Percentiles rank a stretch among this genome's conserved stretches.
Conservation (phyloP, 2,113 vertebrate genomes). For the Oncorhynchus nerka region DNA sequence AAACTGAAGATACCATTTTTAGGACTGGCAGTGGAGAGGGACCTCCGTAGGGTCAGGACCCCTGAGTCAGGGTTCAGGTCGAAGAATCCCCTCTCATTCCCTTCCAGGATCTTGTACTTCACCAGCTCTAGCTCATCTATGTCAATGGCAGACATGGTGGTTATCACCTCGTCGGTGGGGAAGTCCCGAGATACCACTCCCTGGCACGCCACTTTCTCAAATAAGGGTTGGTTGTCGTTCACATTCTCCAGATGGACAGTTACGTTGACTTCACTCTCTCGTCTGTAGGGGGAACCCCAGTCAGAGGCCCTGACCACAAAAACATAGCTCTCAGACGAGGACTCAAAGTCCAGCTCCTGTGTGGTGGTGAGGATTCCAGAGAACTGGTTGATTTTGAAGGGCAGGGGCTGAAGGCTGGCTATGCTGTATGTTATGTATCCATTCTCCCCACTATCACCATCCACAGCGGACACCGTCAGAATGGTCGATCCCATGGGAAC, state of each 20-base stretch:
- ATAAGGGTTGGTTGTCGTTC: conserved; percentile 94
- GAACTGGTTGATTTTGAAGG: conserved; percentile 94
- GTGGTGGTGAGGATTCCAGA: conserved; percentile 89
- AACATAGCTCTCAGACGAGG: conserved; percentile 85
- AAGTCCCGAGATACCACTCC: conserved; percentile 89
- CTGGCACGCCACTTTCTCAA: conserved; percentile 92
- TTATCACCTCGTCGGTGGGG: conserved; percentile 85
- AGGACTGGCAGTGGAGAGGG: conserved; percentile 78
- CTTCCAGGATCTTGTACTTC: conserved; percentile 95
- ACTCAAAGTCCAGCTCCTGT: conserved; percentile 92
- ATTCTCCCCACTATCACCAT: conserved; percentile 91
- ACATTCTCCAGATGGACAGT: conserved; percentile 89
- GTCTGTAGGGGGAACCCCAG: conserved; percentile 95
- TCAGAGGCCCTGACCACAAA: conserved; percentile 94
- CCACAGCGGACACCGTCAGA: conserved; percentile 83
- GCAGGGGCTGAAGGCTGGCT: conserved; percentile 83
- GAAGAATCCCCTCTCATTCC: conserved; percentile 90
- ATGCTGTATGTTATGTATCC: conserved; percentile 97
- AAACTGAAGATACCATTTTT: conserved; percentile 85
- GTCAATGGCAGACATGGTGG: conserved; percentile 95
- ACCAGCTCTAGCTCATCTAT: conserved; percentile 93
- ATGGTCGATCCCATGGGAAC: conserved; percentile 80
- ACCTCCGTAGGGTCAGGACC: conserved; percentile 83
- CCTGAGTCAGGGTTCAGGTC: conserved; percentile 94
- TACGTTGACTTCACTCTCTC: conserved; percentile 92